These are phyloP conservation scores for Neolamprologus sp. DNA, from an alignment of 2,113 vertebrate species.

Conservation along the genomic window DNA sequence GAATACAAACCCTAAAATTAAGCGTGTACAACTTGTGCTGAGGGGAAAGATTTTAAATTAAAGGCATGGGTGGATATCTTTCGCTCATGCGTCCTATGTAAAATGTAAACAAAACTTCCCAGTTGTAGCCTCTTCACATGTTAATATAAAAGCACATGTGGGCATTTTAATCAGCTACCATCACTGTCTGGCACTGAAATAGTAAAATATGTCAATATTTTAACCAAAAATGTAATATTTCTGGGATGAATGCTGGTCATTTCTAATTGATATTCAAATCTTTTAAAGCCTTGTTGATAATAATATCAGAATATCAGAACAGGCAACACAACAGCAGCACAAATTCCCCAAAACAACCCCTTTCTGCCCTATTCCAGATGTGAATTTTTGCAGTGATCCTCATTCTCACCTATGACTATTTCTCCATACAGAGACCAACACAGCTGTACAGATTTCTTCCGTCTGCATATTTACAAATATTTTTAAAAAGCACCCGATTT, in stretches of 20 bases:
- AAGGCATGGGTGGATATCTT: neutral
- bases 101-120: neutral
- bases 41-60: neutral
- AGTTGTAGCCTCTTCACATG: neutral
- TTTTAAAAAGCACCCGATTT: neutral
- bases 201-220: neutral
- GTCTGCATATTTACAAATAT: neutral
- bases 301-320: neutral
- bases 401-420: neutral
- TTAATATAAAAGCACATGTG: neutral
- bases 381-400: neutral
- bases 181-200: neutral
- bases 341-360: accelerated
- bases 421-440: neutral
- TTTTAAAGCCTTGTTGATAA: accelerated
- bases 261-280: neutral
- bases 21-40: neutral
- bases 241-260: neutral
- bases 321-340: neutral
- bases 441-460: accelerated
- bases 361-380: neutral
- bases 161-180: neutral
- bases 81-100: neutral
- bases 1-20: neutral
- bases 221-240: accelerated